Evolutionary conservation across 30 jellyfish, hydroid and myxozoan genomes (phyloP).

Genomic region (Hydractinia echinata): DNA sequence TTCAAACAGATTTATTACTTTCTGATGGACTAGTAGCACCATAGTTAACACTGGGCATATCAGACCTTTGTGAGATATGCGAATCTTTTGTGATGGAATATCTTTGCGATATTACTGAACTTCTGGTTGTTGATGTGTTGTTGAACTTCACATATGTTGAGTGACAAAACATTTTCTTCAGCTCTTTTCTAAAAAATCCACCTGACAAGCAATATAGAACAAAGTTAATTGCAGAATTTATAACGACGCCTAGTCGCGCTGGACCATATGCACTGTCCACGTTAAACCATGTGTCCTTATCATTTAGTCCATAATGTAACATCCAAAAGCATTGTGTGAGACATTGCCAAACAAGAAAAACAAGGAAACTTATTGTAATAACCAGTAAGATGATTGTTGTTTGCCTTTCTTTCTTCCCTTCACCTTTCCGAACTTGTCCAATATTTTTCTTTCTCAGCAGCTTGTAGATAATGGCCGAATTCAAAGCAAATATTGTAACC

Average conservation of each 20-base stretch:
- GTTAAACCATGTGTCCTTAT: slow-evolving; percentile 27
- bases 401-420: slow-evolving; percentile 48
- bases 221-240: slow-evolving; percentile 70
- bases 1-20: no score
- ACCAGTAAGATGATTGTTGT: slow-evolving; percentile 59
- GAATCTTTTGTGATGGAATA: no score
- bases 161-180: slow-evolving; percentile 9
- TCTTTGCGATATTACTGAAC: no score
- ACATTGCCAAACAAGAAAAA: slow-evolving; percentile 87
- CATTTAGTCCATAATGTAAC: slow-evolving; percentile 32
- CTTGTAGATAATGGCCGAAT: slow-evolving; percentile 41
- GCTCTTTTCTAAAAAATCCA: slow-evolving; percentile 57
- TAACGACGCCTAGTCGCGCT: slow-evolving; percentile 76
- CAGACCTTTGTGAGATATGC: no score
- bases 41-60: no score
- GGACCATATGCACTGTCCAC: slow-evolving; percentile 49
- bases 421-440: neutral
- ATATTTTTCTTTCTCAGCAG: neutral
- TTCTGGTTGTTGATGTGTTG: neutral
- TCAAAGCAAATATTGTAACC: slow-evolving; percentile 58
- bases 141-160: neutral
- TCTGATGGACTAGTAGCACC: no score
- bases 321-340: slow-evolving; percentile 77
- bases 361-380: slow-evolving; percentile 54
- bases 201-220: slow-evolving; percentile 75